phyloP scores from a whole-genome alignment of 1,140 invertebrate genomes.

The Rhopalosiphum maidis region DNA sequence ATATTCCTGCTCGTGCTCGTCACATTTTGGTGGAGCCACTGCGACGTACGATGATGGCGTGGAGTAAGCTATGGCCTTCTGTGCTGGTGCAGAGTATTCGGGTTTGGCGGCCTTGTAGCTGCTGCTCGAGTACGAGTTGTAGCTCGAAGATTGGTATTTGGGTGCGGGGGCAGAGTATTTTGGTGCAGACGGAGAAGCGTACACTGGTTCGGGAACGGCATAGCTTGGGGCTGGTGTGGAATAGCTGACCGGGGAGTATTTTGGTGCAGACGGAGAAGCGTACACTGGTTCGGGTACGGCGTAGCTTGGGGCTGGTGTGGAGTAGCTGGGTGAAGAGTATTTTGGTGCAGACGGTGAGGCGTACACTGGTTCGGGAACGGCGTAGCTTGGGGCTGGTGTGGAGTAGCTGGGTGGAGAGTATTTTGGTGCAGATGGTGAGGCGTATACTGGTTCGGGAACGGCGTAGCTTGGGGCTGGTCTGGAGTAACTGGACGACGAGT shows the following conservation, averaged over 20 bases:
- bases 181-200: neutral
- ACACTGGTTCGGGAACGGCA: slow-evolving; percentile 37
- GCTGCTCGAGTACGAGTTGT: slow-evolving; percentile 51
- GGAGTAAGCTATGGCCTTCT: slow-evolving; percentile 29
- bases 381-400: slow-evolving; percentile 8
- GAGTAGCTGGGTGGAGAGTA: slow-evolving; percentile 27
- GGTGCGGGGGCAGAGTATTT: slow-evolving; percentile 23
- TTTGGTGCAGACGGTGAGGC: slow-evolving; percentile 1
- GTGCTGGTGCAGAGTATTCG: slow-evolving; percentile 14
- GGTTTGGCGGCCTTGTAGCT: slow-evolving; percentile 45
- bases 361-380: neutral
- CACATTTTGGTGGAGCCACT: slow-evolving; percentile 17
- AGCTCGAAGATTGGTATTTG: slow-evolving; percentile 31
- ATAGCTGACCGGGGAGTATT: slow-evolving; percentile 26
- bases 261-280: neutral
- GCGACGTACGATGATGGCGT: slow-evolving; percentile 21
- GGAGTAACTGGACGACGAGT: slow-evolving; percentile 25
- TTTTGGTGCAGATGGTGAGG: neutral
- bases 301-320: slow-evolving; percentile 36
- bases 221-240: slow-evolving; percentile 36
- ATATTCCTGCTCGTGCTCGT: slow-evolving; percentile 43
- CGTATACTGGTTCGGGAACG: slow-evolving; percentile 25
- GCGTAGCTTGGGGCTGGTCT: slow-evolving; percentile 16
- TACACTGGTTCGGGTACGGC: slow-evolving; percentile 37
- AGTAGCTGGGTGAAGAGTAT: slow-evolving; percentile 20